These are phyloP conservation scores for Cheumatopsyche charites DNA, from an alignment of 1,140 invertebrate genomes.

Conservation along the genomic window DNA sequence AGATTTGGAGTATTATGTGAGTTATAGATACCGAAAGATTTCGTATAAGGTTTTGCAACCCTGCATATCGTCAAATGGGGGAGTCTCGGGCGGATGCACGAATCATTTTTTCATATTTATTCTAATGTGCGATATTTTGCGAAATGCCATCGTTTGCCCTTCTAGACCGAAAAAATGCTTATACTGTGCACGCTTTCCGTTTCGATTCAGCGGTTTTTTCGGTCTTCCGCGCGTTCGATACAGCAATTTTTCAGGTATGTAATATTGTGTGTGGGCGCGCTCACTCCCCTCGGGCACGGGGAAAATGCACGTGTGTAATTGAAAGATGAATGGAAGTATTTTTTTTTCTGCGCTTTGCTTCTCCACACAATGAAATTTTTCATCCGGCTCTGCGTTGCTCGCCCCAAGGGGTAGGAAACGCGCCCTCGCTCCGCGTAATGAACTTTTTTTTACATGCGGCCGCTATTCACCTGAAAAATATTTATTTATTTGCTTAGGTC, in stretches of 20 bases:
- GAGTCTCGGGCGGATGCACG: background rate
- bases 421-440: conserved; percentile 31
- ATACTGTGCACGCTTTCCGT: too few relatives aligned
- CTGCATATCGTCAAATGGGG: background rate
- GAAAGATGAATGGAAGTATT: conserved; percentile 47
- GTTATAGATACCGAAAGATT: too few relatives aligned
- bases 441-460: conserved; percentile 35
- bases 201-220: too few relatives aligned
- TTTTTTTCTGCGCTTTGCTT: conserved; percentile 29
- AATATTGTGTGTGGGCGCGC: too few relatives aligned
- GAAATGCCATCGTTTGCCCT: too few relatives aligned
- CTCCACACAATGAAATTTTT: conserved; percentile 46
- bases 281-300: background rate
- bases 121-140: too few relatives aligned
- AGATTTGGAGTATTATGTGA: too few relatives aligned
- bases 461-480: conserved; percentile 15
- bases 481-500: conserved; percentile 15
- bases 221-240: too few relatives aligned
- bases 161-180: too few relatives aligned
- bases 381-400: conserved; percentile 37
- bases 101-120: conserved; percentile 24
- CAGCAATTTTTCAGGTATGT: too few relatives aligned
- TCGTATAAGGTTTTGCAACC: too few relatives aligned
- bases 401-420: background rate
- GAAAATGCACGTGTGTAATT: conserved; percentile 46